Base-by-base conservation (phyloP, 2,888 invertebrate genomes). In the Dolomedes plantarius region DNA sequence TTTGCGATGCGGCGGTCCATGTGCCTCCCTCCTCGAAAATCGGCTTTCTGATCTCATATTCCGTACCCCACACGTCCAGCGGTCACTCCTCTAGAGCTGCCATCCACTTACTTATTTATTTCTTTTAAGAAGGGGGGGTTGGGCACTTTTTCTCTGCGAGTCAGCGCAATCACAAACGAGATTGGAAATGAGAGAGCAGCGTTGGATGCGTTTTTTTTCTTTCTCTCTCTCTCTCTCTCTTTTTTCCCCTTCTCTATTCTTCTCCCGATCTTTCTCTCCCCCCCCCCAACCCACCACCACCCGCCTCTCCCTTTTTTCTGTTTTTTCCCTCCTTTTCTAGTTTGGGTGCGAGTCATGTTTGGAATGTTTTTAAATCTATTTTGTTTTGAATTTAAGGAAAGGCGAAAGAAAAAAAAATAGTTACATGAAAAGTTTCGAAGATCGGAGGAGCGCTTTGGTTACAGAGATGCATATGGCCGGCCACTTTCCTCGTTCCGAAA, bases 141-240 rank as follows among this genome's bases (percentile, higher is more conserved):
- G 13, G 1, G 5, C 5, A 31, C 31, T 19, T 67, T 32, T 67
- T 67, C 32, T 67, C n/a, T 1, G 46, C 56, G 83, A 32, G 83
- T 76, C 83, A 83, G 72, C 76, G 65, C 83, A 56, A 83, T 83
- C 50, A 41, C 83, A 83, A 83, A 83, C 83, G 83, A 83, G 83
- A 83, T 83, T 83, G 83, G 83, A 65, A 83, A 83, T 83, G 83
- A 83, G 83, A 83, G 74, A 65, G 68, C 74, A 65, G 39, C 39
- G 28, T 31, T 29, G 62, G 11, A 23, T 6, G 56, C 1, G 23
- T 56, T 56, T 56, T 39, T 27, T 27, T n/a, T n/a, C n/a, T 27
- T 19, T 23, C 29, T 16, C n/a, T 32, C 29, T 36, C 36, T 32
- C 39, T 36, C 36, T 32, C 39, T 56, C 16, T 32, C 28, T 31